Conservation (phyloP, 2,797 vertebrate species). For the Microctenopoma stevenorrisi region DNA sequence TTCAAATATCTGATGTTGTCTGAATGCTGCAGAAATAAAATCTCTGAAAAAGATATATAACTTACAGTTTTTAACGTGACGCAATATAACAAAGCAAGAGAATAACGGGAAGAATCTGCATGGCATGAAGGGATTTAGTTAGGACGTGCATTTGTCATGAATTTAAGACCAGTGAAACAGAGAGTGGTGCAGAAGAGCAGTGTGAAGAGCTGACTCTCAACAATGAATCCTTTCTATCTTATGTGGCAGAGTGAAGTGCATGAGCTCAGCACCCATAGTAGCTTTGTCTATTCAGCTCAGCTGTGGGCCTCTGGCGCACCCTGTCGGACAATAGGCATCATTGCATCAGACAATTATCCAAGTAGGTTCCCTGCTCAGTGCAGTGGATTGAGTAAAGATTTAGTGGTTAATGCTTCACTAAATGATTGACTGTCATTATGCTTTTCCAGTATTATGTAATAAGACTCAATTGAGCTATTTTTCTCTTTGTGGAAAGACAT, state of each 20-base stretch:
- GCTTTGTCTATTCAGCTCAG: conserved; percentile 12
- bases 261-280: conserved; percentile 61
- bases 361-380: background rate
- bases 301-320: conserved; percentile 46
- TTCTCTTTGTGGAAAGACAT: background rate
- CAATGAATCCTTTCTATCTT: conserved; percentile 71
- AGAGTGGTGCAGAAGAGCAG: conserved; percentile 56
- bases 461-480: conserved; percentile 4
- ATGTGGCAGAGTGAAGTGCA: conserved; percentile 32
- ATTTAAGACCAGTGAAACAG: conserved; percentile 35
- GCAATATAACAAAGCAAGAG: background rate
- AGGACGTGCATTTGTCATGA: conserved; percentile 55
- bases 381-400: conserved; percentile 30
- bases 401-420: conserved; percentile 2
- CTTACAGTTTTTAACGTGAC: background rate
- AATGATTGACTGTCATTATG: no score
- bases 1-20: background rate
- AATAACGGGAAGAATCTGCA: conserved; percentile 19
- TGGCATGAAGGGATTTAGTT: conserved; percentile 12
- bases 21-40: background rate
- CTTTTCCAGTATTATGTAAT: background rate
- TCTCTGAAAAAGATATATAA: background rate
- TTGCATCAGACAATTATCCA: conserved; percentile 34
- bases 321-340: conserved; percentile 52
- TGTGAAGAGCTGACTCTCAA: conserved; percentile 51